Conservation (phyloP, 2,888 invertebrate genomes). For the Steinernema carpocapsae region DNA sequence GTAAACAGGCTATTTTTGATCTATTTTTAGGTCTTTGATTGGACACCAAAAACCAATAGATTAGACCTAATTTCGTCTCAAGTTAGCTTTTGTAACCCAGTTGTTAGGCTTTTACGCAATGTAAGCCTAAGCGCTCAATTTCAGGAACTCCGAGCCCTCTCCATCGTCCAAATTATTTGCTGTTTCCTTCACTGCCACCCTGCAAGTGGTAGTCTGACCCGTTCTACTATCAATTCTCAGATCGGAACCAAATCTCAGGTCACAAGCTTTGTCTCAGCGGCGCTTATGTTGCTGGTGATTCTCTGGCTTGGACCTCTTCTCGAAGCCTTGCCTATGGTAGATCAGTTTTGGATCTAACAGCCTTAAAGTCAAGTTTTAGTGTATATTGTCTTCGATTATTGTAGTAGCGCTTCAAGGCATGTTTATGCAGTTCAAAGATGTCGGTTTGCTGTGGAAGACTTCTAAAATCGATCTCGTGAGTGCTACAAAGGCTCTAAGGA, state of each 20-base stretch:
- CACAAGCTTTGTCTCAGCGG: conserved; percentile 81
- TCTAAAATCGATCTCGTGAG: conserved; percentile 79
- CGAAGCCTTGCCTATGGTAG: conserved; percentile 80
- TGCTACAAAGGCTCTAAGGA: conserved; percentile 22
- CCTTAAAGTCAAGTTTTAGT: conserved; percentile 37
- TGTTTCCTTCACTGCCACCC: conserved; percentile 72
- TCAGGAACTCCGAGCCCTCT: conserved; percentile 60
- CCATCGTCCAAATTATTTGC: conserved; percentile 76
- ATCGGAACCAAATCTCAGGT: conserved; percentile 70
- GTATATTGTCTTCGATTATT: conserved; percentile 70
- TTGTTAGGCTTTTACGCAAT: no score
- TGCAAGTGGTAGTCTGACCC: conserved; percentile 70
- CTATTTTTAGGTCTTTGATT: no score
- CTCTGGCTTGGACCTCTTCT: conserved; percentile 87
- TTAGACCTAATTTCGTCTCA: no score
- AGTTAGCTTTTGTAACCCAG: no score
- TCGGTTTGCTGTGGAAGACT: conserved; percentile 78
- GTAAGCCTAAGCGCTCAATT: no score
- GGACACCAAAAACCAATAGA: no score
- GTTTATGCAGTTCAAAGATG: conserved; percentile 77
- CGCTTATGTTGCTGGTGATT: conserved; percentile 79
- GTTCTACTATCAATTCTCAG: conserved; percentile 74
- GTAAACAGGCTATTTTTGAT: no score
- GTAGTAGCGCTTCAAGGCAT: conserved; percentile 70
- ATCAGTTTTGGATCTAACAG: not conserved